Percentiles rank a stretch among this genome's conserved stretches.
These are phyloP conservation scores for Clarias batrachus DNA, from an alignment of 2,113 vertebrate genomes.

Conservation along the genomic window DNA sequence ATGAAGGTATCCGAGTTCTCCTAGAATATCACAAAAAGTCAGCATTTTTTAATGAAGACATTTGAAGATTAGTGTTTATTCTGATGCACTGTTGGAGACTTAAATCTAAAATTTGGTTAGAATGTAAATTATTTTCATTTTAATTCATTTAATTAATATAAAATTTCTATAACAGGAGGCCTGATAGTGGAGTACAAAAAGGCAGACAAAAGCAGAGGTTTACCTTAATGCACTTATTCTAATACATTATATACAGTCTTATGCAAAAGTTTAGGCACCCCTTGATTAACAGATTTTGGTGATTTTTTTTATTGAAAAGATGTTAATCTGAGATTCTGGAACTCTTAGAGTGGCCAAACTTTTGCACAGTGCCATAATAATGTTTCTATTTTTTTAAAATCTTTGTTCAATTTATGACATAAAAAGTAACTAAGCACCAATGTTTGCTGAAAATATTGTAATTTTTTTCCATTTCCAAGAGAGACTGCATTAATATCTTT, in stretches of 20 bases:
- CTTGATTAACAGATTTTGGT: too few species aligned
- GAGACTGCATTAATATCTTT: too few species aligned
- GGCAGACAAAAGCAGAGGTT: background rate
- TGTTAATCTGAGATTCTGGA: too few species aligned
- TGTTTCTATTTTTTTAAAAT: too few species aligned
- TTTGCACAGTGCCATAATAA: too few species aligned
- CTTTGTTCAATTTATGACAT: too few species aligned
- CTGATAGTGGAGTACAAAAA: background rate
- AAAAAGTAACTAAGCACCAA: too few species aligned
- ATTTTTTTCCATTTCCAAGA: too few species aligned
- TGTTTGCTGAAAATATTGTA: too few species aligned
- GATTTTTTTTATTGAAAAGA: too few species aligned
- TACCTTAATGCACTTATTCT: background rate
- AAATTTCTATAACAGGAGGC: background rate
- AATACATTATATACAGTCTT: background rate
- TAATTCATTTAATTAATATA: background rate
- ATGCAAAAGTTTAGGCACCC: too few species aligned
- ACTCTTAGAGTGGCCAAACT: too few species aligned
- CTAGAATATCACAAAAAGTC: background rate
- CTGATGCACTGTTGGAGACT: background rate
- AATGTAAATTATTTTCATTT: background rate
- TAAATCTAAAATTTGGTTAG: background rate
- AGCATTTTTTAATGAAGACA: background rate
- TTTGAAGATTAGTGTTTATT: background rate
- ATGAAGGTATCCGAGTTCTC: slow-evolving; percentile 71